Base-by-base conservation (phyloP, 2,888 invertebrate genomes). In the Perizoma affinitatum region DNA sequence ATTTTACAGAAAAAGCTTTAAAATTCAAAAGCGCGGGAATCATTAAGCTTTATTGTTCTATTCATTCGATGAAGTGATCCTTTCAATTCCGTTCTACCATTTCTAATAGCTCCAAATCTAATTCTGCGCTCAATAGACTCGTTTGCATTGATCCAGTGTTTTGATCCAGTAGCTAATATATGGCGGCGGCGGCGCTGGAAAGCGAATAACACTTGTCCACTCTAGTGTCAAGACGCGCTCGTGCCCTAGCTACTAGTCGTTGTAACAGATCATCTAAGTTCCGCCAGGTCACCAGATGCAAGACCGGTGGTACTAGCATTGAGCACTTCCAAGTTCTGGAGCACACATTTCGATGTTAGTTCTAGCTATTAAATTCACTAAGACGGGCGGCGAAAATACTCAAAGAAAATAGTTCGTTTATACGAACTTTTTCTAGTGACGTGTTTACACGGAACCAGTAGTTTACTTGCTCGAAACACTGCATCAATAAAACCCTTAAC, bases 31-130 rank as follows among this genome's bases (percentile, higher is more conserved):
- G 51, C 40, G 48, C 47, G 46, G 51, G 51, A 55, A 58, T 49
- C 55, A 56, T 58, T 53, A 58, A 52, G 48, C 48, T 40, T 51
- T 58, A 48, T 66, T 69, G 64, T 76, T 80, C 78, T 80, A 73
- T 78, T 72, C 76, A 81, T 78, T 65, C 78, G 81, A 87, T 84
- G 82, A 79, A 78, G 74, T 76, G 77, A 72, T 67, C 69, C 70
- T 70, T 68, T 69, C 69, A 70, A 59, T 67, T 47, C 65, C 75
- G 81, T 73, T 78, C 72, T 80, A 65, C 59, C 67, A 66, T 70
- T 73, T 71, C 85, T 90, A 90, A 90, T 87, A 78, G 84, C 79
- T 68, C 77, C 78, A 88, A 91, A 90, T 89, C 85, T 84, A 87
- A 87, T 88, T 54, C 54, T 50, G 42, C 86, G 84, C 78, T 75